phyloP scores from a whole-genome alignment of 1,140 invertebrate species.

The Sarcophaga bullata region DNA sequence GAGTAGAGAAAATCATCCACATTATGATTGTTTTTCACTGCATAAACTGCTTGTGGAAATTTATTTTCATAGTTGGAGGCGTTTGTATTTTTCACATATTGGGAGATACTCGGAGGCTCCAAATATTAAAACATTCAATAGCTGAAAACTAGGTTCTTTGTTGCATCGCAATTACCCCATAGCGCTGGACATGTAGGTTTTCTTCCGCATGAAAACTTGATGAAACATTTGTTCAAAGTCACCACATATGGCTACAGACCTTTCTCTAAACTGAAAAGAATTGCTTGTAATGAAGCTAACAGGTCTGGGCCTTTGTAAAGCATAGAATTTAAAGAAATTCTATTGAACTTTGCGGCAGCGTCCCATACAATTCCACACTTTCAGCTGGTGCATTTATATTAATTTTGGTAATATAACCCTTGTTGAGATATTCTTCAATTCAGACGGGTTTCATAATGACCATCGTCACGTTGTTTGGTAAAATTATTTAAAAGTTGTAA shows the following conservation, averaged over 20 bases:
- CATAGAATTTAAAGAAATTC: constrained; percentile 9
- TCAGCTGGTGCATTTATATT: no score
- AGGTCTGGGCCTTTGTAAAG: constrained; percentile 32
- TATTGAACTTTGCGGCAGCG: not conserved
- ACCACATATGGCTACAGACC: constrained; percentile 26
- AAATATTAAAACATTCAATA: no score
- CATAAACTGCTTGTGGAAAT: not conserved
- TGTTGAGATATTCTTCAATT: not conserved
- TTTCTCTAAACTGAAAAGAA: constrained; percentile 15
- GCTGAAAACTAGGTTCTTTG: constrained; percentile 8
- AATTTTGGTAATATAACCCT: constrained; percentile 18
- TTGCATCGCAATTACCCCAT: constrained; percentile 31
- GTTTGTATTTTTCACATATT: constrained; percentile 31
- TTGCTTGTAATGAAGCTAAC: not conserved
- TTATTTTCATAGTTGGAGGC: not conserved
- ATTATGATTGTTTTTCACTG: constrained; percentile 4
- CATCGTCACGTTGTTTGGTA: constrained; percentile 11
- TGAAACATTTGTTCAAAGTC: constrained; percentile 64
- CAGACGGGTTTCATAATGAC: constrained; percentile 11
- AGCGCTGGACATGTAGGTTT: not conserved
- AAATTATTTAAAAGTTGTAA: not conserved
- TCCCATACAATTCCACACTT: constrained; percentile 30
- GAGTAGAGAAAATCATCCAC: constrained; percentile 6
- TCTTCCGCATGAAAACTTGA: constrained; percentile 32
- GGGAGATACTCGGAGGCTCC: constrained; percentile 22